Evolutionary conservation across 1,140 invertebrate genomes (phyloP).

Genomic region (Rhopalosiphum padi): DNA sequence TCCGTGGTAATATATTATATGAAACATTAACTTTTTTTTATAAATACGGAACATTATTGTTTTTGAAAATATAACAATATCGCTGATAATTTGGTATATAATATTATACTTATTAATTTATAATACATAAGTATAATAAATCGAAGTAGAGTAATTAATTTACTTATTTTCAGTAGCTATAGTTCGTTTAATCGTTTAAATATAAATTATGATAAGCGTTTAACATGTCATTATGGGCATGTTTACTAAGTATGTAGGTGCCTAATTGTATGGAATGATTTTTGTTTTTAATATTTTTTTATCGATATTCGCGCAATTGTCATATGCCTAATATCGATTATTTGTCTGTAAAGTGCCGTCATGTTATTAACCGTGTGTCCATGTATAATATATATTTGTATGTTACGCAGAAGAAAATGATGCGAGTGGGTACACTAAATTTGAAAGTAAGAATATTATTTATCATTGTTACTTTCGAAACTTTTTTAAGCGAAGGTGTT

Average conservation of each 20-base stretch:
- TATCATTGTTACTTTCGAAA: conserved; percentile 42
- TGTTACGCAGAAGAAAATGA: background rate
- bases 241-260: background rate
- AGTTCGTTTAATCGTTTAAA: too few species aligned
- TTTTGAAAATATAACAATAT: background rate
- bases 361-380: background rate
- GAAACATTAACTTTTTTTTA: background rate
- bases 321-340: background rate
- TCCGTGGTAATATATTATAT: background rate
- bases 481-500: conserved; percentile 32
- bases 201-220: background rate
- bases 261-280: background rate
- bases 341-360: background rate
- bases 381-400: background rate
- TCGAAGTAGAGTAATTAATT: background rate
- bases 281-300: background rate
- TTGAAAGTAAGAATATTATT: conserved; percentile 34
- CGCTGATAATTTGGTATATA: background rate
- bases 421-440: conserved; percentile 16
- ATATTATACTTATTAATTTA: background rate
- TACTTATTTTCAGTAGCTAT: background rate
- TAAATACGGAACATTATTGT: background rate
- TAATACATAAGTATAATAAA: background rate
- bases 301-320: background rate
- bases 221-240: background rate